phyloP scores from a whole-genome alignment of 92 coral and sea anemone genomes.

The Porites rus region DNA sequence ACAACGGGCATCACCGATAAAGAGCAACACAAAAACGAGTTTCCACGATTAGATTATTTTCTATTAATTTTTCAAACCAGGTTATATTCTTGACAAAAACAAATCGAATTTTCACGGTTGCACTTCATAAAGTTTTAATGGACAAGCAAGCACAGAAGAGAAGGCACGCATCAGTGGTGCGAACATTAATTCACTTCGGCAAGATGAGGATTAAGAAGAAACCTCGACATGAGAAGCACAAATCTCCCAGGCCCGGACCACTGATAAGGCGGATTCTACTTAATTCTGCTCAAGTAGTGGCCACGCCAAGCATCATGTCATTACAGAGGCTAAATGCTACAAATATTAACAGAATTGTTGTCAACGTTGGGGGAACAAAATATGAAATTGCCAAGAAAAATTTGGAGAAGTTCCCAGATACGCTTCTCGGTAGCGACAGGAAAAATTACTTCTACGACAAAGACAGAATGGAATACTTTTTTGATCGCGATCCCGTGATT shows the following conservation, averaged over 20 bases:
- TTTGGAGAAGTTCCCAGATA: conserved; percentile 84
- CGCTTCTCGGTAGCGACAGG: conserved; percentile 85
- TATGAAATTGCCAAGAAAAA: conserved; percentile 82
- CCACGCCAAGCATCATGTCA: conserved; percentile 13
- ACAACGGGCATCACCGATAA: conserved; percentile 36
- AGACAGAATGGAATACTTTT: conserved; percentile 84
- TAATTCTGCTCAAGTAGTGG: conserved; percentile 34
- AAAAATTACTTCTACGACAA: conserved; percentile 77
- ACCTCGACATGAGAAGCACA: conserved; percentile 10
- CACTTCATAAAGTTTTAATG: conserved; percentile 54
- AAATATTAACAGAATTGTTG: conserved; percentile 47
- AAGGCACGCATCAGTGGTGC: conserved; percentile 4
- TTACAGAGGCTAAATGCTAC: conserved; percentile 15
- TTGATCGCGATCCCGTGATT: conserved; percentile 88
- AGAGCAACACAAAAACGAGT: conserved; percentile 17
- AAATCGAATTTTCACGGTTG: not conserved
- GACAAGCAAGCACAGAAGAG: conserved; percentile 5
- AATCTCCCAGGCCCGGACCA: conserved; percentile 4
- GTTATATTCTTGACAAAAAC: conserved; percentile 9
- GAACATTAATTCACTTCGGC: conserved; percentile 21
- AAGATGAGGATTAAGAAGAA: conserved; percentile 20
- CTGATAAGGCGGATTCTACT: conserved; percentile 31
- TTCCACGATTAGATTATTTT: conserved; percentile 20
- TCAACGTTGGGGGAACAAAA: conserved; percentile 92
- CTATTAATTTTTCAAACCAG: conserved; percentile 14